Base-by-base conservation (phyloP, 2,113 vertebrate species). In the Gobius niger region DNA sequence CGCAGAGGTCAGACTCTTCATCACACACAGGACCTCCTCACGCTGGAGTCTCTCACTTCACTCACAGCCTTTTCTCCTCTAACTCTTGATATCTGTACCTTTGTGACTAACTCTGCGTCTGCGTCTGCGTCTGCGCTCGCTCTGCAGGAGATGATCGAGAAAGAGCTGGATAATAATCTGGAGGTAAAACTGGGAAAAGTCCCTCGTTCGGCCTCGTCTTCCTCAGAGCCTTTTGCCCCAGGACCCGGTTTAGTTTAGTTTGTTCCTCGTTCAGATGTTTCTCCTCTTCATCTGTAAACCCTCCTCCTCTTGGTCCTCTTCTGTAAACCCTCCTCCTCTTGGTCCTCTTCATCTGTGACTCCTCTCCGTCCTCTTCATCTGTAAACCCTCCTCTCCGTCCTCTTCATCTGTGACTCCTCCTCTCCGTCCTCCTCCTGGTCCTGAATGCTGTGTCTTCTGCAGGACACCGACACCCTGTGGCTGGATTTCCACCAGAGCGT, bases 401-500 rank as follows among this genome's bases (percentile, higher is more conserved):
- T 57, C 19, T 57, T 11, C 1, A 40, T 18, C 7, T 41, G 12
- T 14, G 19, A 34, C 10, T 9, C 53, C 18, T 40, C 1, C 18
- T 11, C 14, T 11, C 8, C 60, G 44, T 42, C 10, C 50, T 51
- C 5, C 50, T 9, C 7, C 0, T 16, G 12, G 8, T 7, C 1
- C 7, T n/a, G 7, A 2, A 2, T 7, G 15, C 2, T 54, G 52
- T 69, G 14, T 72, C 82, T 61, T 9, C 24, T 85, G 60, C 87
- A 99, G 98, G 96, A 97, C 87, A 95, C 94, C 53, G 95, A 99
- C 86, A 91, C 96, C 3, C 92, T 97, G 3, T 99, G 98, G 97
- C 90, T 93, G 0, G 96, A 98, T 72, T 98, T 94, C 77, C 95
- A 98, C 76, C 94, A 98, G 90, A 98, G 94, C 78, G 82, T 99